Conservation (phyloP, 2,888 invertebrate genomes). For the Torymus aiolomorphi region DNA sequence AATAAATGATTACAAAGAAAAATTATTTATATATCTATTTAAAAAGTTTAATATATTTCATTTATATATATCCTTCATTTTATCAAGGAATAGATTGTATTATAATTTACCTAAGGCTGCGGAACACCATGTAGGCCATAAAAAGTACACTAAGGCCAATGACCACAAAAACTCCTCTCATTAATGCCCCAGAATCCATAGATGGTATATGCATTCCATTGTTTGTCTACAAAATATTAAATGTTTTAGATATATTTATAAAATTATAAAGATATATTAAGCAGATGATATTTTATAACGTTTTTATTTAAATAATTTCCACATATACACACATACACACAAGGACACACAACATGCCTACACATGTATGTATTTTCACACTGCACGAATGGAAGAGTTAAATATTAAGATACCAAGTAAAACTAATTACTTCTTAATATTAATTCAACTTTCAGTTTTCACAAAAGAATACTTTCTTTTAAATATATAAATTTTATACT, state of each 20-base stretch:
- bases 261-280: not conserved
- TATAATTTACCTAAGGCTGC: slow-evolving; percentile 67
- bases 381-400: too few relatives aligned
- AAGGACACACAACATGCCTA: too few relatives aligned
- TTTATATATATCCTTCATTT: too few relatives aligned
- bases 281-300: too few relatives aligned
- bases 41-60: slow-evolving; percentile 23
- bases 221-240: slow-evolving; percentile 43
- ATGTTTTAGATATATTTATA: not conserved
- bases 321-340: too few relatives aligned
- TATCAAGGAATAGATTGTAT: not conserved
- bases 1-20: slow-evolving; percentile 7
- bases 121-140: slow-evolving; percentile 70
- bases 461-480: too few relatives aligned
- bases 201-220: slow-evolving; percentile 59
- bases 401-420: too few relatives aligned
- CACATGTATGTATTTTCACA: too few relatives aligned
- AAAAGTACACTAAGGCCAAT: slow-evolving; percentile 72
- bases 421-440: too few relatives aligned
- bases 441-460: too few relatives aligned
- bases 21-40: slow-evolving; percentile 2
- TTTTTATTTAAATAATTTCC: too few relatives aligned
- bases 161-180: slow-evolving; percentile 73
- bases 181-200: slow-evolving; percentile 70
- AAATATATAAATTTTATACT: too few relatives aligned